A percentile compares a stretch with the other conserved stretches of the same genome.
Conservation (phyloP, 2,888 invertebrate species). For the Subacronicta megacephala region DNA sequence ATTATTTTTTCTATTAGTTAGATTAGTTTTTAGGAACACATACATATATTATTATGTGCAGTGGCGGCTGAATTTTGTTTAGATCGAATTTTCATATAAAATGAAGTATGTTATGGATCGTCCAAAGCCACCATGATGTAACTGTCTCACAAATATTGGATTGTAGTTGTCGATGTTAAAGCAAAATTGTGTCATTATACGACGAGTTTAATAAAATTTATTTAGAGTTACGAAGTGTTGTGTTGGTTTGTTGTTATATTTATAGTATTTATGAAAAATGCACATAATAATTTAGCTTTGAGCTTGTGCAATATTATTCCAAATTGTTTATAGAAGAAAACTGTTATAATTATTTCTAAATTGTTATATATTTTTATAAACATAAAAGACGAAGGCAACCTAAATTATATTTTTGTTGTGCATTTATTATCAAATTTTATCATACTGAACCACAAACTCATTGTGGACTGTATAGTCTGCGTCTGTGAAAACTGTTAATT, state of each 20-base stretch:
- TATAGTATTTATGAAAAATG: slow-evolving; percentile 80
- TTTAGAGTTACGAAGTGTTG: slow-evolving; percentile 70
- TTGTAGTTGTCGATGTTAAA: slow-evolving; percentile 58
- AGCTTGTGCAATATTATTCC: slow-evolving; percentile 89
- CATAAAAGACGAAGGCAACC: slow-evolving; percentile 88
- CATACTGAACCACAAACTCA: slow-evolving; percentile 80
- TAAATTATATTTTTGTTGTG: slow-evolving; percentile 88
- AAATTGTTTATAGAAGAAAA: slow-evolving; percentile 84
- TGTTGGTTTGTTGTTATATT: slow-evolving; percentile 88
- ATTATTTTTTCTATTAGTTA: slow-evolving; percentile 61
- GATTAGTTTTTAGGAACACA: slow-evolving; percentile 55
- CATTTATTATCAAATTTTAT: slow-evolving; percentile 88
- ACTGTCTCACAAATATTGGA: slow-evolving; percentile 24
- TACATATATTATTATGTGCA: slow-evolving; percentile 31
- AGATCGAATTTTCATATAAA: slow-evolving; percentile 42
- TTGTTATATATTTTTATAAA: slow-evolving; percentile 88
- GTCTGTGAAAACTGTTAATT: slow-evolving; percentile 73
- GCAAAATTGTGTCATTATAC: slow-evolving; percentile 70
- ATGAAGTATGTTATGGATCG: slow-evolving; percentile 41
- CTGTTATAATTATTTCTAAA: slow-evolving; percentile 87
- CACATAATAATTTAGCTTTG: slow-evolving; percentile 85
- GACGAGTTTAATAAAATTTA: slow-evolving; percentile 74
- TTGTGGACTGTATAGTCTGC: slow-evolving; percentile 85
- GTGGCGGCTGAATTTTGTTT: slow-evolving; percentile 37
- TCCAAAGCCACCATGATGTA: slow-evolving; percentile 36